Evolutionary conservation across 2,113 vertebrate genomes (phyloP), one percentile per base, ranked within the genome.

Genomic region (Dasyprocta punctata): DNA sequence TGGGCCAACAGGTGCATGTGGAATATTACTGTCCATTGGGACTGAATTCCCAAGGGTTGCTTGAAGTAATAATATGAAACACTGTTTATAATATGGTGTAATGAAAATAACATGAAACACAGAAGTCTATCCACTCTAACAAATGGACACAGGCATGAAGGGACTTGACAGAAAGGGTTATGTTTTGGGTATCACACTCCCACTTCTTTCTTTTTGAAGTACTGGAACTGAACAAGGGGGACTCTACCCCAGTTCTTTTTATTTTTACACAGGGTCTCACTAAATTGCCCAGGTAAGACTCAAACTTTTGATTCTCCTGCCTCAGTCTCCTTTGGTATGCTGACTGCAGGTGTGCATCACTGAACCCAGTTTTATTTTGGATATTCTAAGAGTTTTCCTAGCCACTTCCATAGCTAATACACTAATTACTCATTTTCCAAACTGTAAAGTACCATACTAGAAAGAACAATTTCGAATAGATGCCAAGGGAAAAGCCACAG

Each of bases 81-180:
- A 60, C 12, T n/a, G 26, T 26, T 52, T 3, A 61, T 3, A 56
- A 30, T 41, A 4, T 0, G 14, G 41, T 38, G 0, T 26, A 0
- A 83, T 63, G n/a, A 47, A 22, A 58, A 30, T 26, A 41, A 52
- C 5, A 58, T 22, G 54, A 24, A 60, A 67, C 44, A 56, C 26
- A 2, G 22, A 13, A 1, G 3, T 47, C 56, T 1, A 4, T 5
- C 10, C 36, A 38, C 38, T 36, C 28, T 54, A 49, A 12, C 17
- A 4, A 0, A 1, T 1, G 38, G 69, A 38, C 38, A 24, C 56
- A 52, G 61, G 54, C 78, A 44, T 58, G 41, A 83, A 22, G 17
- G 36, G 80, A 54, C 30, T 17, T 2, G 0, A 41, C 26, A 30
- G 24, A 41, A 30, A 24, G 47, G 16, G 5, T 3, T 77, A 14